Base-by-base conservation (phyloP, 2,113 vertebrate genomes). In the Anhinga anhinga region DNA sequence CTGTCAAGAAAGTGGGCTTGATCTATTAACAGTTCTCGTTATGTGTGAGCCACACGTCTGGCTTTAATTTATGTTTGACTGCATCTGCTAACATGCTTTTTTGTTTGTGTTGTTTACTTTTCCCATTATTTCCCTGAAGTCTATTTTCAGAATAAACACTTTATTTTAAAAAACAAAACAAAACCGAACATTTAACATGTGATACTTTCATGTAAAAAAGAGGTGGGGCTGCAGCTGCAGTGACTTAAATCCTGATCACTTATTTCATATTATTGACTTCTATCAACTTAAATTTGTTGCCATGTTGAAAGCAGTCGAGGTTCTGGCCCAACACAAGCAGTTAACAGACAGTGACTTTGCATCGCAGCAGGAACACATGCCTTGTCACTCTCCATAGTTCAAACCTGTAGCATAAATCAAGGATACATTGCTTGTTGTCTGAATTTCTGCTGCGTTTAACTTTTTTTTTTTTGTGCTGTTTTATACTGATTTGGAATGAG, bases 121-220 rank as follows among this genome's bases (percentile, higher is more conserved):
- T 84, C 36, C 38, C 34, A 16, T 81, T 84, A 72, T 82, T 96
- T 83, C 85, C 70, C 86, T 92, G 73, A 77, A 94, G 93, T 77
- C 82, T 87, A 9, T 95, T 80, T 97, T 72, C 84, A 97, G 93
- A 94, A 82, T 59, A 90, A 94, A 95, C 67, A 76, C 79, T 94
- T 96, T 45, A 42, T 69, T 87, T 91, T 19, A 49, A 38, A 38
- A 84, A 81, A 38, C 44, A 72, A 84, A 81, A 50, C 67, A 81
- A 61, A 71, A 8, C 82, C 74, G 78, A 90, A 66, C 50, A 38
- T 90, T 91, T 62, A 63, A 40, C 83, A 40, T n/a, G 44, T 69
- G 47, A 52, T 78, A 22, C 65, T 94, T 80, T 19, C 29, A 38
- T 85, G 90, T 63, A n/a, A 40, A 49, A 44, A 77, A 61, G 26